Percentiles rank a stretch among this genome's conserved stretches.
Evolutionary conservation across 2,888 invertebrate species (phyloP).

Genomic region (Operophtera brumata): DNA sequence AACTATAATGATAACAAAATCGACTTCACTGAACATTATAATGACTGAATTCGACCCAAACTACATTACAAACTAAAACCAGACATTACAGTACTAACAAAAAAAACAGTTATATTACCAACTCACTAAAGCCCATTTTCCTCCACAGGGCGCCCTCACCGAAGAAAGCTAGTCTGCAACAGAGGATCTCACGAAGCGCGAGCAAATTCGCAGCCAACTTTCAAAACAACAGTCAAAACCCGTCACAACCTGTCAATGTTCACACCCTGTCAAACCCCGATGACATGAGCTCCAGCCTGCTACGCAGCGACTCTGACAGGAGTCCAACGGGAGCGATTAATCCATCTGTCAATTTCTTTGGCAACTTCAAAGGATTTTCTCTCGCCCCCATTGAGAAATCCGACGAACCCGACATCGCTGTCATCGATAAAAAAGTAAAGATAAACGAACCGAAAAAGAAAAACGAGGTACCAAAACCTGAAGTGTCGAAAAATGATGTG

Average conservation of each 20-base stretch:
- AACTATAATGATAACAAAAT: too few relatives aligned
- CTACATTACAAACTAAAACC: not conserved
- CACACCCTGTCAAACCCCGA: conserved; percentile 83
- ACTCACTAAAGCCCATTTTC: conserved; percentile 17
- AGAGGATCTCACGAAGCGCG: conserved; percentile 69
- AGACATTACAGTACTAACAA: not conserved
- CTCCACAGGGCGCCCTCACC: conserved; percentile 66
- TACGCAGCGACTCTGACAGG: conserved; percentile 77
- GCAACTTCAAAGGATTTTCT: conserved; percentile 93
- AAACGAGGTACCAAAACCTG: conserved; percentile 17
- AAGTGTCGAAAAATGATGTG: conserved; percentile 16
- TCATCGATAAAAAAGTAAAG: conserved; percentile 23
- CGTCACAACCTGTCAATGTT: conserved; percentile 65
- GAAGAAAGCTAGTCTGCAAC: conserved; percentile 70
- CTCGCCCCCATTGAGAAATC: conserved; percentile 83
- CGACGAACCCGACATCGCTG: conserved; percentile 31
- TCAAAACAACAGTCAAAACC: conserved; percentile 60
- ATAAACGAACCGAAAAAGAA: conserved; percentile 26
- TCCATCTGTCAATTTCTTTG: conserved; percentile 85
- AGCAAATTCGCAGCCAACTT: conserved; percentile 74
- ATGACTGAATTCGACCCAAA: not conserved
- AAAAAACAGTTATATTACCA: not conserved
- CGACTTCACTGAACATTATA: too few relatives aligned
- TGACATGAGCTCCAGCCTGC: conserved; percentile 85
- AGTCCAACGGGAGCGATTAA: conserved; percentile 72